Conservation (phyloP, 2,888 invertebrate species). For the Molanna angustata region DNA sequence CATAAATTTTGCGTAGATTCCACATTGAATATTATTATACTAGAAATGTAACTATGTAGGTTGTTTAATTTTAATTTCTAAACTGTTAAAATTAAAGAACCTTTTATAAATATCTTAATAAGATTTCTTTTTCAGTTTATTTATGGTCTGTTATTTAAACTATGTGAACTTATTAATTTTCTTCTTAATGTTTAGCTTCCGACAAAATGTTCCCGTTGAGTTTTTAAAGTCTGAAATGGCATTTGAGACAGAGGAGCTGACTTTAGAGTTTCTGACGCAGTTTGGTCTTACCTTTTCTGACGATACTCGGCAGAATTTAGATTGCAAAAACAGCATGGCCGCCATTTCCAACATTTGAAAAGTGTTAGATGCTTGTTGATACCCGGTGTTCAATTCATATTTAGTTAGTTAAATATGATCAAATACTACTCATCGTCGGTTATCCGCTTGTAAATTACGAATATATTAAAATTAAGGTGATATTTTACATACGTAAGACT, state of each 20-base stretch:
- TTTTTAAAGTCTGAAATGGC: conserved; percentile 86
- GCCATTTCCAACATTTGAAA: conserved; percentile 55
- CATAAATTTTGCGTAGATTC: too few species aligned
- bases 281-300: conserved; percentile 74
- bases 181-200: conserved; percentile 79
- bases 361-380: not conserved
- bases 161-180: conserved; percentile 42
- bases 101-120: too few species aligned
- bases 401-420: conserved; percentile 4
- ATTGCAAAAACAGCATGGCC: conserved; percentile 83
- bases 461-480: too few species aligned
- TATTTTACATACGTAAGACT: too few species aligned
- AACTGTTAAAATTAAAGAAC: too few species aligned
- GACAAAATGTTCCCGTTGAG: conserved; percentile 84
- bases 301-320: conserved; percentile 69
- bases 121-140: not conserved
- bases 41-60: too few species aligned
- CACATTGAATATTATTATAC: too few species aligned
- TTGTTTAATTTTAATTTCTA: too few species aligned
- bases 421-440: too few species aligned
- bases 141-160: too few species aligned
- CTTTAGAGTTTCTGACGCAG: conserved; percentile 83
- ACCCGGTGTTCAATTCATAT: too few species aligned
- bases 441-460: too few species aligned
- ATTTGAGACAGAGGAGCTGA: conserved; percentile 80